Conservation (phyloP, 2,113 vertebrate species). For the Oryctolagus cuniculus region mOryCun1.1 NC_091453.1:118370501-118371000, state of each 20-base stretch:
- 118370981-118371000: neutral
- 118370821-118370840: no score
- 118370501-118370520: neutral
- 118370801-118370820: no score
- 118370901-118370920: neutral
- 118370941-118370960: neutral
- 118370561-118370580: neutral
- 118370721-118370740: neutral
- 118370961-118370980: neutral
- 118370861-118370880: no score
- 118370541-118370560: neutral
- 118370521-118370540: neutral
- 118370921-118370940: neutral
- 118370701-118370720: neutral
- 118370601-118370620: neutral
- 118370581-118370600: neutral
- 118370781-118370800: neutral
- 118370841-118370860: no score
- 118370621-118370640: neutral
- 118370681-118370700: neutral
- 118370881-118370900: neutral
- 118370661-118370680: neutral
- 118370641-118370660: neutral
- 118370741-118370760: neutral
- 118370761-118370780: neutral